Base-by-base conservation (phyloP, 2,888 invertebrate species). In the Erebia palarica region DNA sequence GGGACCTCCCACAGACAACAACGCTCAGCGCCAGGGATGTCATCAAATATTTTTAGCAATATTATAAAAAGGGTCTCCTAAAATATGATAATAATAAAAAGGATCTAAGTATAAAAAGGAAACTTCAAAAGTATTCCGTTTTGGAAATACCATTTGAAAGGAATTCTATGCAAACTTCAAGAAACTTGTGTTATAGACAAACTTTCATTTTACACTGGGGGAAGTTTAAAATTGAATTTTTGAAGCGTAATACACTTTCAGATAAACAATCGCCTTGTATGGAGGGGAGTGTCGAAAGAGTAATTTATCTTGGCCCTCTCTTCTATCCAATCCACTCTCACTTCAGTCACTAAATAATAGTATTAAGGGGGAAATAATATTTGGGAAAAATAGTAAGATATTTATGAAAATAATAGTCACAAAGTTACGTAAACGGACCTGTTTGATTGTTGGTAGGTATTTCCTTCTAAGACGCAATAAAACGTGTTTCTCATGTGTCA, bases 201-300 rank as follows among this genome's bases (percentile, higher is more conserved):
- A 63, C 49, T 63, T 63, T 14, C 63, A 21, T 63, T 63, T 49
- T 49, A 63, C 63, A 63, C 49, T 63, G 63, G 47, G 21, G 63
- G 21, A 63, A 63, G 63, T 63, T 63, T 63, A 49, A 63, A 63
- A 63, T 63, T 63, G 63, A 63, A 63, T 63, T 63, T 21, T 49
- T 47, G 49, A 63, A 63, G 63, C 47, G 60, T 60, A 60, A 60
- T 60, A 60, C 60, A 63, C 21, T 63, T 49, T 63, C 21, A 21
- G 18, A 63, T 63, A 63, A 63, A 63, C 63, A 63, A 49, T 63
- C 63, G 44, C 47, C 21, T 18, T 63, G 21, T 47, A 63, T 21
- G 8, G 60, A 42, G 60, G 21, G 21, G 21, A 18, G 63, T 49
- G 63, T 47, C 63, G 14, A 63, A 63, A 63, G 21, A 21, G 18